phyloP scores from a whole-genome alignment of 1,140 invertebrate species.

The Drosophila obscura region DNA sequence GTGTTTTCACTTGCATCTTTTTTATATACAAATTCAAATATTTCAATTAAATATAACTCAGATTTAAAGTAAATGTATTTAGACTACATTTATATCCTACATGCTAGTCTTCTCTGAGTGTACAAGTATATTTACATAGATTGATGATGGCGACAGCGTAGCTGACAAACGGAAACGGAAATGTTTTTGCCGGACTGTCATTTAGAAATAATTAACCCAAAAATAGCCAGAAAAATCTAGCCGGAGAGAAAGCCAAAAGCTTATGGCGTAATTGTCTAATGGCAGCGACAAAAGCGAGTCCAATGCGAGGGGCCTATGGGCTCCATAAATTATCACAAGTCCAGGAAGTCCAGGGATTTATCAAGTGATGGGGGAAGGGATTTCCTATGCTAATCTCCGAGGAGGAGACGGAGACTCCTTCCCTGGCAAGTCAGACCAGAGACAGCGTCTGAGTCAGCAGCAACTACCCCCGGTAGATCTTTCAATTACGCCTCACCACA shows the following conservation, averaged over 20 bases:
- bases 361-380: background rate
- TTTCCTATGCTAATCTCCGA: slow-evolving; percentile 1
- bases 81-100: no score
- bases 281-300: slow-evolving; percentile 41
- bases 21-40: background rate
- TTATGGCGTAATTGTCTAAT: slow-evolving; percentile 73
- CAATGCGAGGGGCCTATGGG: slow-evolving; percentile 13
- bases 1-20: no score
- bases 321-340: slow-evolving; percentile 25
- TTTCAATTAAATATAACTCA: background rate
- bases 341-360: slow-evolving; percentile 8
- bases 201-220: slow-evolving; percentile 74
- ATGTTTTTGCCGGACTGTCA: slow-evolving; percentile 53
- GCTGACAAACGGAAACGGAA: slow-evolving; percentile 68
- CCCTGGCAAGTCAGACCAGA: background rate
- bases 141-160: slow-evolving; percentile 63
- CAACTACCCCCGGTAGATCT: slow-evolving; percentile 25
- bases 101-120: background rate
- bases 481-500: slow-evolving; percentile 43
- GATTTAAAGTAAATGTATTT: no score
- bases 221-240: slow-evolving; percentile 40
- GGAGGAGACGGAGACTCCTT: background rate
- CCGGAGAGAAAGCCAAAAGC: slow-evolving; percentile 53
- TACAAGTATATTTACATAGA: slow-evolving; percentile 51
- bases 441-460: background rate